phyloP scores from a whole-genome alignment of 2,888 invertebrate species.

The Diarsia rubi region DNA sequence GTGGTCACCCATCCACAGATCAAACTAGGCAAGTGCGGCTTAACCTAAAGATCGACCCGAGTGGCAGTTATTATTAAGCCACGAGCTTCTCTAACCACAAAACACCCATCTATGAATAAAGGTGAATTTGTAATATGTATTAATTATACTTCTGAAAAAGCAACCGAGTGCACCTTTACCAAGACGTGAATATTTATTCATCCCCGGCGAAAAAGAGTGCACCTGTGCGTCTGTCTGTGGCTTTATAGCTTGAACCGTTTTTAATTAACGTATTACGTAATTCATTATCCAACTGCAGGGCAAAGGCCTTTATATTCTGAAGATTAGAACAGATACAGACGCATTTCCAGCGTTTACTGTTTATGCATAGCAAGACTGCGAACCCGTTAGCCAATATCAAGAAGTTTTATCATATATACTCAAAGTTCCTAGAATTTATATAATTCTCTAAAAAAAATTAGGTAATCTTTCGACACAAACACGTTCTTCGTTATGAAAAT shows the following conservation, averaged over 20 bases:
- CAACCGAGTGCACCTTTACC: not conserved
- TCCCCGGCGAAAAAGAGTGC: not conserved
- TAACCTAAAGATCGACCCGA: too few species aligned
- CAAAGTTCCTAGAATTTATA: not conserved
- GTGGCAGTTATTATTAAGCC: too few species aligned
- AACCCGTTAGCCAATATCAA: conserved; percentile 1
- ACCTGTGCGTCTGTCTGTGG: not conserved
- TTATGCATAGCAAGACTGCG: not conserved
- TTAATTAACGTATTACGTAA: not conserved
- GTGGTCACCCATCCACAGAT: too few species aligned
- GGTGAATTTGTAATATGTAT: not conserved
- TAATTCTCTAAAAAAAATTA: not conserved
- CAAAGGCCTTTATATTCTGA: conserved; percentile 14
- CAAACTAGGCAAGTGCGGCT: too few species aligned
- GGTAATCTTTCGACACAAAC: not conserved
- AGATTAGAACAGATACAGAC: conserved; percentile 6
- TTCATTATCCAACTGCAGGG: not conserved
- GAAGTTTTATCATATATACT: not conserved
- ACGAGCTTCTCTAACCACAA: not conserved
- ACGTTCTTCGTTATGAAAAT: not conserved
- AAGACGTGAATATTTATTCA: not conserved
- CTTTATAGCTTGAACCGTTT: not conserved
- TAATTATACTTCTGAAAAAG: not conserved
- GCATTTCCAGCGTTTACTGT: conserved; percentile 32
- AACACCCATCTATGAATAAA: not conserved